phyloP scores from a whole-genome alignment of 2,113 vertebrate genomes.

The Coregonus clupeaformis region DNA sequence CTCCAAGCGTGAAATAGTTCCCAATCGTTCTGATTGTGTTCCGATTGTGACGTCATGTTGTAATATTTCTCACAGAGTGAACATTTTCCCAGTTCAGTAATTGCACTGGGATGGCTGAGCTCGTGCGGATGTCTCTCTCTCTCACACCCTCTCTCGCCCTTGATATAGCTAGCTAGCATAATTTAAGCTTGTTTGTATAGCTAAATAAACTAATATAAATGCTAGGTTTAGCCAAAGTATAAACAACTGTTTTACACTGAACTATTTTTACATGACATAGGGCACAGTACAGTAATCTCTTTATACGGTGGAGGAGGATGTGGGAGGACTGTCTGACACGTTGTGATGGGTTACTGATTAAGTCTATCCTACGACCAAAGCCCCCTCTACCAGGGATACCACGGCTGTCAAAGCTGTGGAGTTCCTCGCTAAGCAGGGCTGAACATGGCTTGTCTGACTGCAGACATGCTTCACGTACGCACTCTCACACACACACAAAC shows the following conservation, averaged over 20 bases:
- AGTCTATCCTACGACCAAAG: background rate
- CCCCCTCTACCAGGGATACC: background rate
- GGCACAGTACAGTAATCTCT: background rate
- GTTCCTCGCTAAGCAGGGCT: background rate
- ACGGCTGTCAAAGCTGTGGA: background rate
- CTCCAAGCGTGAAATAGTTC: too few relatives aligned
- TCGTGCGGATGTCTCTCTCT: too few relatives aligned
- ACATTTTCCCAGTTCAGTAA: too few relatives aligned
- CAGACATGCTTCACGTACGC: background rate
- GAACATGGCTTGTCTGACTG: background rate
- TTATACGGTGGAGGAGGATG: background rate
- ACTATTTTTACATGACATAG: background rate
- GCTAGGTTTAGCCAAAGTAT: too few relatives aligned
- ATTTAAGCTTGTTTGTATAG: too few relatives aligned
- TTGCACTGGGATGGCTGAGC: too few relatives aligned
- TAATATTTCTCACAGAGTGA: too few relatives aligned
- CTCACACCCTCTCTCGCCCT: background rate
- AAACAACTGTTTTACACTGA: background rate
- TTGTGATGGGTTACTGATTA: slow-evolving; percentile 4
- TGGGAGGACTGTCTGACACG: slow-evolving; percentile 4
- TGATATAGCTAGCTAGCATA: background rate
- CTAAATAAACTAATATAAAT: too few relatives aligned
- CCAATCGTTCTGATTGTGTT: too few relatives aligned
- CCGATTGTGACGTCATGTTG: too few relatives aligned
- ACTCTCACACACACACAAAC: too few relatives aligned